Base-by-base conservation (phyloP, 2,113 vertebrate species). In the Macquaria ambigua region DNA sequence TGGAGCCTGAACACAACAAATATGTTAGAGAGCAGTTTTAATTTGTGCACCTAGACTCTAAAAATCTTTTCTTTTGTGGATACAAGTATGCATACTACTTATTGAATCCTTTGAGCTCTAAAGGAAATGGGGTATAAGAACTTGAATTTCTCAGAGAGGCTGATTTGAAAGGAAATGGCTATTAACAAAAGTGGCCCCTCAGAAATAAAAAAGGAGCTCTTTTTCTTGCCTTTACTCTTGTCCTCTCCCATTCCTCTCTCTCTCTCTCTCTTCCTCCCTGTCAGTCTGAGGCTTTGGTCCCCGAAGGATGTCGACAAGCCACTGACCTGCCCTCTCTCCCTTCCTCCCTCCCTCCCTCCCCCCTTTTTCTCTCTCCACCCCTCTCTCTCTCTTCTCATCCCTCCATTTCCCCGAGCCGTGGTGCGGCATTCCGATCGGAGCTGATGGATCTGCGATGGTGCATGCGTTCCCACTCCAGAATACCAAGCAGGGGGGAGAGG, bases 391-490 rank as follows among this genome's bases (percentile, higher is more conserved):
- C 55, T 82, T 66, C 77, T 90, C 93, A 87, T 93, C 91, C 93
- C 88, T 87, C 90, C 77, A 88, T 94, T 88, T 94, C 86, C 83
- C 81, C 39, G 64, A 93, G 90, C 82, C 87, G 82, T 93, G 91
- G 93, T 90, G 93, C 74, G 23, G 94, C 91, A 94, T 95, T 90
- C 89, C 83, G 86, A 94, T 94, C 59, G 88, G 77, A 91, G 90
- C 93, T 95, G 94, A 96, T 93, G 92, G 95, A 94, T 95, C 93
- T 93, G 90, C 63, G 90, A 93, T 94, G 93, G 89, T 90, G 93
- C 90, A 93, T 93, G 92, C 86, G 74, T 92, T 92, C 85, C 92
- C 72, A 66, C 90, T 85, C 89, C 87, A 76, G 95, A 94, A 96
- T 96, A 96, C 93, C 94, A 96, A 96, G 89, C 95, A 96, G 95